Base-by-base conservation (phyloP, 2,113 vertebrate genomes). In the Neodon shergylaensis region DNA sequence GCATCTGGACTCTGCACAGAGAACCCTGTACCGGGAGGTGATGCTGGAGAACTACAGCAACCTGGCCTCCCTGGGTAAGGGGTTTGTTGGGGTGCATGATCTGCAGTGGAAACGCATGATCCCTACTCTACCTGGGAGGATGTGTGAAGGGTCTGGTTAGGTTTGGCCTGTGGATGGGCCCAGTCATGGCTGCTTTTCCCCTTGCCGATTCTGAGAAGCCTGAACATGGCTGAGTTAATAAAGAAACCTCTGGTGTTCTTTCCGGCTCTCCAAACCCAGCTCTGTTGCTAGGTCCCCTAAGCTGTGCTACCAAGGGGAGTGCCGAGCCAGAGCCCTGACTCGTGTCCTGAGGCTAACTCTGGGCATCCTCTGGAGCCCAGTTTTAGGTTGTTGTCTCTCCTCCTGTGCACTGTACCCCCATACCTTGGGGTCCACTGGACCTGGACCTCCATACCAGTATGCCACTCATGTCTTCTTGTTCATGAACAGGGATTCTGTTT, bases 1-100 rank as follows among this genome's bases (percentile, higher is more conserved):
- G 49, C 54, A n/a, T 21, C 92, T 98, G 92, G 88, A 96, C n/a
- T 19, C 94, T 0, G 54, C 86, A 1, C 97, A 98, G 95, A 97
- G 96, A 65, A 19, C 33, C 73, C 17, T 98, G 86, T 98, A 98
- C 87, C 78, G 76, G 65, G 97, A 98, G 73, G 97, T 98, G 93
- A 98, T 98, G 97, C 88, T 96, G 58, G 97, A 98, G 84, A 98
- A 97, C 81, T 97, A 96, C 49, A 87, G 96, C 83, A 93, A 93
- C 89, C 92, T 98, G 19, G 74, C 95, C 36, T 97, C 94, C 0
- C 76, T 98, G 63, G 97, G 98, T 97, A 86, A 97, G 97, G 74
- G 28, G 49, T 21, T 33, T n/a, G 24, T 31, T 44, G 2, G 22
- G 83, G 73, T 26, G 1, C n/a, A 79, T 66, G 54, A 12, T 78